phyloP scores from a whole-genome alignment of 2,113 vertebrate species.

The Urocitellus parryii region DNA sequence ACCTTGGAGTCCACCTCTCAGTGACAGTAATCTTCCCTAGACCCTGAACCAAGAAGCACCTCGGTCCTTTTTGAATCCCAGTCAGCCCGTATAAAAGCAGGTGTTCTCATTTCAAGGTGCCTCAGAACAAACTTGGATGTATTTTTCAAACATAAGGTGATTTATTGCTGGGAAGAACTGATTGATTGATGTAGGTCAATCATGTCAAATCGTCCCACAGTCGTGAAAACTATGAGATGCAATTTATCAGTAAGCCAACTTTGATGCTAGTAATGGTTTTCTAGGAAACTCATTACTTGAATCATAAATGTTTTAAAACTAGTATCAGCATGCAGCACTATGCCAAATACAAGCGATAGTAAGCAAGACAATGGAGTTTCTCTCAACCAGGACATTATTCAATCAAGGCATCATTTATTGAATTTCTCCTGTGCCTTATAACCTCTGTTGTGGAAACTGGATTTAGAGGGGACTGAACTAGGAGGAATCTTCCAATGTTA shows the following conservation, averaged over 20 bases:
- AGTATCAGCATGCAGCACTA: neutral
- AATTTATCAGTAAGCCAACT: neutral
- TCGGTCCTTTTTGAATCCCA: neutral
- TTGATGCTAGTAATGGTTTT: neutral
- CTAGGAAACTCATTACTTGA: constrained; percentile 17
- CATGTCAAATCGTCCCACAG: neutral
- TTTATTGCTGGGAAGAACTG: neutral
- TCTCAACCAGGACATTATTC: neutral
- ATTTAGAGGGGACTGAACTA: neutral
- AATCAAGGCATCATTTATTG: neutral
- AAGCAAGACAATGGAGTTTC: neutral
- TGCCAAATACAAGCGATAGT: neutral
- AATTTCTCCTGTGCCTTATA: neutral
- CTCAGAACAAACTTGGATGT: neutral
- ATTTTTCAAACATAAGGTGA: neutral
- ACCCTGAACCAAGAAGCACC: neutral
- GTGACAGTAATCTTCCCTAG: neutral
- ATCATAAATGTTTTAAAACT: constrained; percentile 2
- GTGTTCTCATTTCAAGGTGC: neutral
- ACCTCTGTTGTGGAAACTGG: neutral
- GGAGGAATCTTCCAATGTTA: neutral
- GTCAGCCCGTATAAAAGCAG: neutral
- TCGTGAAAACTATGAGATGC: neutral
- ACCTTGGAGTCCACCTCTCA: neutral
- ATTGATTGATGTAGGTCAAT: neutral